Base-by-base conservation (phyloP, 2,888 invertebrate genomes). In the Trachelus troglodyta region DNA sequence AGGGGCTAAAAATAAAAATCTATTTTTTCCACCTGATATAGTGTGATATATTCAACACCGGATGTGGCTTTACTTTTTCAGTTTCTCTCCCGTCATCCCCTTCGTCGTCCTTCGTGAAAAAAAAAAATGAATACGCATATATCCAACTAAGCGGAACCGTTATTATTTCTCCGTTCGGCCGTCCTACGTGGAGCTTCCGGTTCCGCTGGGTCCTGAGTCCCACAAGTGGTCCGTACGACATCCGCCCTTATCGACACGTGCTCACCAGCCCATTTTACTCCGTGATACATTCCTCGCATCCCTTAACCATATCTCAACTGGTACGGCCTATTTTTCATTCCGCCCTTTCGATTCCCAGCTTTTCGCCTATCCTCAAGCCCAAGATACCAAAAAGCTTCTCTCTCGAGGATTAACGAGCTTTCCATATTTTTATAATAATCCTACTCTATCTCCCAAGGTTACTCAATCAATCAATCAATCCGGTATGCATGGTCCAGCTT, bases 111-210 rank as follows among this genome's bases (percentile, higher is more conserved):
- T 56, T 56, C 23, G 9, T 2, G 2, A 23, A 56, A 56, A 11
- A 37, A 40, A 4, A 23, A 56, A 23, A 56, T 37, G 79, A 37
- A 69, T 40, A 68, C 74, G 76, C 79, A 69, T 68, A n/a, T 75
- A 74, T 34, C 30, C 30, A 74, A 33, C 30, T 31, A 37, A 33
- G 33, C 31, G 37, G n/a, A 69, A 71, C 83, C 84, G 85, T 86
- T 87, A 85, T 88, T 87, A 87, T 87, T 88, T 85, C 83, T 83
- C 84, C 84, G 83, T 84, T 83, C 81, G 82, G 82, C 81, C 80
- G 78, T 77, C 81, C 76, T 74, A 69, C 73, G 12, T 75, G 30
- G 56, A 56, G 1, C 9, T 23, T 56, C 74, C 34, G 34, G 74
- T 34, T 74, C 37, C 33, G 30, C 15, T 33, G 23, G 74, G 76